Conservation (phyloP, 2,797 vertebrate species). For the Psittacula derbiana region DNA sequence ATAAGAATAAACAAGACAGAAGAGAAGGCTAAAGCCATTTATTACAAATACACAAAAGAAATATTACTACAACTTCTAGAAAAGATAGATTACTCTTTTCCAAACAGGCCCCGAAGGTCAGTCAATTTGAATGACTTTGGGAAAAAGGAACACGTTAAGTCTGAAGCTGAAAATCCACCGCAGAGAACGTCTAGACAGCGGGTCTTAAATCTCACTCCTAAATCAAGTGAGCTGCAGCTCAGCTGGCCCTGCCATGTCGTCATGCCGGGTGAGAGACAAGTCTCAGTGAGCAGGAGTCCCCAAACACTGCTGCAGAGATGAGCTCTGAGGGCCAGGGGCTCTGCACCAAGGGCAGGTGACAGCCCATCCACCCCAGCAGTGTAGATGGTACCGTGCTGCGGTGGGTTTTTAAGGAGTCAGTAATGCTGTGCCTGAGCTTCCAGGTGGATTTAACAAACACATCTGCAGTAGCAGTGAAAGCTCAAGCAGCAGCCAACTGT, state of each 20-base stretch:
- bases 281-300: background rate
- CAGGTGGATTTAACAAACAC: background rate
- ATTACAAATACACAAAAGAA: background rate
- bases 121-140: background rate
- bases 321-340: background rate
- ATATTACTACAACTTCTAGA: background rate
- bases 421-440: background rate
- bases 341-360: background rate
- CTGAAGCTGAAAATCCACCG: conserved; percentile 48
- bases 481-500: background rate
- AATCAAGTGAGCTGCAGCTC: conserved; percentile 54
- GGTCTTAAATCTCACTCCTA: conserved; percentile 44
- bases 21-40: background rate
- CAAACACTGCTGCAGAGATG: background rate
- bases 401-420: background rate
- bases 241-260: background rate
- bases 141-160: background rate
- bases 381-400: accelerated
- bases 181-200: conserved; percentile 24
- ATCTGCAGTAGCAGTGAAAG: background rate
- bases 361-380: background rate
- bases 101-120: background rate
- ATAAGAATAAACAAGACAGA: conserved; percentile 8
- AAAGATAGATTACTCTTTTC: conserved; percentile 5
- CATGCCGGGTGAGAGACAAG: background rate